Percentiles rank a stretch among this genome's conserved stretches.
Evolutionary conservation across 2,888 invertebrate species (phyloP).

Genomic region (Scelioninae gen. 1): DNA sequence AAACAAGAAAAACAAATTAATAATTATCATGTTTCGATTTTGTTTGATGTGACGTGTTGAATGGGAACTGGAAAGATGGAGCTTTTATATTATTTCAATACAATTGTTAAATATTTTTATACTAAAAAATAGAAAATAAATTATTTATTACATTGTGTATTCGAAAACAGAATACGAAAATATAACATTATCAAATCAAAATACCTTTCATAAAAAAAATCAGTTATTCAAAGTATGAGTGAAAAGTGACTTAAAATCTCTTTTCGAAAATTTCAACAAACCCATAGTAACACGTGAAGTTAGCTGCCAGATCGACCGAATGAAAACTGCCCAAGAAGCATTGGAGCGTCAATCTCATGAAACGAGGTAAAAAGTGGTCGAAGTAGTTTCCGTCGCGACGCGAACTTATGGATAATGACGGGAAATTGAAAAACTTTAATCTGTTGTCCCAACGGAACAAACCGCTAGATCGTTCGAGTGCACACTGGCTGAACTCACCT

Average conservation of each 20-base stretch:
- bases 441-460: slow-evolving; percentile 30
- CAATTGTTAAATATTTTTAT: not conserved
- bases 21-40: slow-evolving; percentile 30
- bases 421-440: slow-evolving; percentile 81
- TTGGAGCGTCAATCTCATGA: slow-evolving; percentile 37
- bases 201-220: too few relatives aligned
- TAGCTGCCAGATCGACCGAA: slow-evolving; percentile 7
- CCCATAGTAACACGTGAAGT: slow-evolving; percentile 1
- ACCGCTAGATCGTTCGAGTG: slow-evolving; percentile 7
- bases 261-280: not conserved
- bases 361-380: slow-evolving; percentile 43
- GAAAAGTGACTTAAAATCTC: too few relatives aligned
- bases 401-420: slow-evolving; percentile 78
- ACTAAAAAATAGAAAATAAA: not conserved
- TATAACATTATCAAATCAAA: too few relatives aligned
- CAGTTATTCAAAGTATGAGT: too few relatives aligned
- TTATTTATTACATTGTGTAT: too few relatives aligned
- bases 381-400: slow-evolving; percentile 23
- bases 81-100: not conserved
- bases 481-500: slow-evolving; percentile 16
- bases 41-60: slow-evolving; percentile 11
- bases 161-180: too few relatives aligned
- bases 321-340: slow-evolving; percentile 19
- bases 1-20: slow-evolving; percentile 26
- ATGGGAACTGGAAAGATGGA: not conserved